Conservation (phyloP, 1,140 invertebrate genomes). For the Octopus sinensis region DNA sequence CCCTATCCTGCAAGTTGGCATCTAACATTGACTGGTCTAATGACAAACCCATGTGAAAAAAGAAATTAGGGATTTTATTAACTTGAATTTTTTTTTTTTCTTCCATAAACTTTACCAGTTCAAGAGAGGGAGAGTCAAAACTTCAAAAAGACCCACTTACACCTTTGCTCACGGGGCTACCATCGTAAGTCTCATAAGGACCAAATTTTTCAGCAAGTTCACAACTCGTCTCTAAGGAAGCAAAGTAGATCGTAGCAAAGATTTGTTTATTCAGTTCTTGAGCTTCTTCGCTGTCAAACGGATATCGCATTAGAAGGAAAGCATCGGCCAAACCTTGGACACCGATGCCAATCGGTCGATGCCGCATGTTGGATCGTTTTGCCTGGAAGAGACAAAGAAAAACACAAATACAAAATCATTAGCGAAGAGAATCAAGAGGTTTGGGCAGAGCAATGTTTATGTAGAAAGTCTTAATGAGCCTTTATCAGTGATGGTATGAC, state of each 20-base stretch:
- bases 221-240: conserved; percentile 93
- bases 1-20: too few species aligned
- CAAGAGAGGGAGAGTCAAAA: not conserved
- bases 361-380: conserved; percentile 80
- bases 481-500: too few species aligned
- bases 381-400: conserved; percentile 59
- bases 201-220: conserved; percentile 86
- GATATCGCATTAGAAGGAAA: conserved; percentile 87
- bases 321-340: conserved; percentile 95
- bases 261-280: conserved; percentile 88
- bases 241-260: conserved; percentile 98
- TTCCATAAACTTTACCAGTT: conserved; percentile 1
- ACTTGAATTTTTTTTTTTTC: conserved; percentile 7
- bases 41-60: too few species aligned
- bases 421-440: not conserved
- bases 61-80: too few species aligned
- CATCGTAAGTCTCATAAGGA: conserved; percentile 86
- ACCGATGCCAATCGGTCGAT: conserved; percentile 94
- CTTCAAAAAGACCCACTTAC: conserved; percentile 55
- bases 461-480: too few species aligned
- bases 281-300: conserved; percentile 80
- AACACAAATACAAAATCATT: not conserved
- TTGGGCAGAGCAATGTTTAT: too few species aligned
- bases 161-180: conserved; percentile 89
- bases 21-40: too few species aligned